A percentile compares a stretch with the other conserved stretches of the same genome.
Evolutionary conservation across 2,888 invertebrate genomes (phyloP).

Genomic region (Drosophila longiperda): DNA sequence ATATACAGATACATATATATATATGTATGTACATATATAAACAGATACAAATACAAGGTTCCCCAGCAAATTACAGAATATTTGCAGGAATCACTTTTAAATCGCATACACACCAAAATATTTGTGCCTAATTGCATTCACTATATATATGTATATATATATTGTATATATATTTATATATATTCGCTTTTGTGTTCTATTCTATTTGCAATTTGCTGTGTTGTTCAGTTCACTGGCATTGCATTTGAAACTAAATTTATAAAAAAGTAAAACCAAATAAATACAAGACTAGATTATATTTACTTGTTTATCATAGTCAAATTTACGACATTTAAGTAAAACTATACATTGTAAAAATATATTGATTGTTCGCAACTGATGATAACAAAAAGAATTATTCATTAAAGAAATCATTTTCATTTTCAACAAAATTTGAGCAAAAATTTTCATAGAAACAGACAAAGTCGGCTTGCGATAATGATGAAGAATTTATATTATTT

Average conservation of each 20-base stretch:
- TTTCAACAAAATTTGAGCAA: not conserved
- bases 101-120: slow-evolving; percentile 5
- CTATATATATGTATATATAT: not conserved
- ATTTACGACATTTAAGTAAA: too few relatives aligned
- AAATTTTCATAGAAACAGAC: not conserved
- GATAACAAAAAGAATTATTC: not conserved
- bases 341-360: not conserved
- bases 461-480: not conserved
- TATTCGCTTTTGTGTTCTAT: not conserved
- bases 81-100: slow-evolving; percentile 2
- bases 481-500: not conserved
- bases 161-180: not conserved
- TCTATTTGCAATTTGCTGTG: slow-evolving; percentile 6
- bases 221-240: slow-evolving; percentile 59
- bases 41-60: not conserved
- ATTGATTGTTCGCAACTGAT: too few relatives aligned
- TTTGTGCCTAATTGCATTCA: slow-evolving; percentile 13
- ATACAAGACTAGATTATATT: not conserved
- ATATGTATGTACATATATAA: not conserved
- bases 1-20: not conserved
- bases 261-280: slow-evolving; percentile 32
- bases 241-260: slow-evolving; percentile 42
- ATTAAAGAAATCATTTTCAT: not conserved
- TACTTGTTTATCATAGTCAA: not conserved
- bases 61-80: slow-evolving; percentile 1